Percentiles rank a stretch among this genome's conserved stretches.
phyloP scores from a whole-genome alignment of 2,113 vertebrate genomes.

The Calyptomena viridis region DNA sequence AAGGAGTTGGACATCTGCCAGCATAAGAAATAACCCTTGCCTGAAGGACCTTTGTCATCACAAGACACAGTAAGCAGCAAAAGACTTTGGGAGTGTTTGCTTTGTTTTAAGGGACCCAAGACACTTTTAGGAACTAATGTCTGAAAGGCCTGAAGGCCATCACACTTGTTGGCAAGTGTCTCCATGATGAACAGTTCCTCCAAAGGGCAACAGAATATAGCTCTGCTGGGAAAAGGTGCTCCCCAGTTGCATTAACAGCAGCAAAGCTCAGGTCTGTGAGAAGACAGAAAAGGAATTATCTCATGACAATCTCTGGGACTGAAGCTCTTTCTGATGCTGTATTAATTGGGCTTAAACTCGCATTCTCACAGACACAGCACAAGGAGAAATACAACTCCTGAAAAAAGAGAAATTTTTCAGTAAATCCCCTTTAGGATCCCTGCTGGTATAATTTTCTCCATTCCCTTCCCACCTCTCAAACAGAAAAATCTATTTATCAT shows the following conservation, averaged over 20 bases:
- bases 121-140: background rate
- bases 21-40: background rate
- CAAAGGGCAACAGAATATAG: background rate
- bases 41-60: background rate
- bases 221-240: background rate
- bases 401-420: background rate
- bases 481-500: background rate
- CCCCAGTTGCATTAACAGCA: rapidly evolving
- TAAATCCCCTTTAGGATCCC: background rate
- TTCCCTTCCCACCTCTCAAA: background rate
- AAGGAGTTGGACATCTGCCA: background rate
- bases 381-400: background rate
- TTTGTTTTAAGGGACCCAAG: background rate
- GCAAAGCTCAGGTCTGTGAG: rapidly evolving
- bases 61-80: background rate
- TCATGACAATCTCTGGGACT: background rate
- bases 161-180: background rate
- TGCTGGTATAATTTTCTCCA: rapidly evolving
- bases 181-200: background rate
- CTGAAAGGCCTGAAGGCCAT: background rate
- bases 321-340: background rate
- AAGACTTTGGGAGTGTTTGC: background rate
- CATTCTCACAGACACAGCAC: rapidly evolving
- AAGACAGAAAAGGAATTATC: background rate
- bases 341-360: background rate